Evolutionary conservation across 2,113 vertebrate genomes (phyloP).

Genomic region (Tringa solitaria): DNA sequence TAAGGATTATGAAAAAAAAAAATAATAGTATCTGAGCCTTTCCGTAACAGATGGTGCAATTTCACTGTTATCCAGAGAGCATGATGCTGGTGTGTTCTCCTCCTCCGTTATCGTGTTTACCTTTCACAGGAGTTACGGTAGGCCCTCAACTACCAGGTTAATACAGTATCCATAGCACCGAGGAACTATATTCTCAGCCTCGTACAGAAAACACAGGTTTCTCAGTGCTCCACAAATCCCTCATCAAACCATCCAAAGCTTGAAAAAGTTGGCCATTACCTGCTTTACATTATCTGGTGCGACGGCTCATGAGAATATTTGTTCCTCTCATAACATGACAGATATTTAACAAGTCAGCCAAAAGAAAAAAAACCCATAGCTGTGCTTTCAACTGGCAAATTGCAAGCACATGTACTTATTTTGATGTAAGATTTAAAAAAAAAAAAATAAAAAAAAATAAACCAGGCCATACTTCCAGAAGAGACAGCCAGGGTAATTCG

Average conservation of each 20-base stretch:
- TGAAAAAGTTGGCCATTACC: background rate
- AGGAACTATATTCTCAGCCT: rapidly evolving
- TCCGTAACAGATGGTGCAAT: background rate
- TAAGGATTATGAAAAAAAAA: background rate
- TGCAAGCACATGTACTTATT: background rate
- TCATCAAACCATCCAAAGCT: background rate
- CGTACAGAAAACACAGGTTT: background rate
- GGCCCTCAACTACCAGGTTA: background rate
- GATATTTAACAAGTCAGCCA: background rate
- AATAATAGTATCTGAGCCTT: background rate
- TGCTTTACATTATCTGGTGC: background rate
- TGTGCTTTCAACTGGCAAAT: background rate
- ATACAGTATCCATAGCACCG: background rate
- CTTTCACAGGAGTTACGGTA: background rate
- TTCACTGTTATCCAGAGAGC: background rate
- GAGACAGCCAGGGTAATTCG: background rate
- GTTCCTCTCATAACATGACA: background rate
- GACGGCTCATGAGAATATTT: background rate
- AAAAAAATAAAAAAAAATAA: no score
- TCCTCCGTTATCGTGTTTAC: background rate
- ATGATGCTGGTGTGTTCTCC: background rate
- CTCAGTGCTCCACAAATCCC: background rate
- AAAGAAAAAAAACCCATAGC: background rate
- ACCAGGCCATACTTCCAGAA: background rate
- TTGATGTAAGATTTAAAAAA: background rate